Evolutionary conservation across 2,888 invertebrate genomes (phyloP), one percentile per base, ranked within the genome.

Genomic region (Chrysina gloriosa): DNA sequence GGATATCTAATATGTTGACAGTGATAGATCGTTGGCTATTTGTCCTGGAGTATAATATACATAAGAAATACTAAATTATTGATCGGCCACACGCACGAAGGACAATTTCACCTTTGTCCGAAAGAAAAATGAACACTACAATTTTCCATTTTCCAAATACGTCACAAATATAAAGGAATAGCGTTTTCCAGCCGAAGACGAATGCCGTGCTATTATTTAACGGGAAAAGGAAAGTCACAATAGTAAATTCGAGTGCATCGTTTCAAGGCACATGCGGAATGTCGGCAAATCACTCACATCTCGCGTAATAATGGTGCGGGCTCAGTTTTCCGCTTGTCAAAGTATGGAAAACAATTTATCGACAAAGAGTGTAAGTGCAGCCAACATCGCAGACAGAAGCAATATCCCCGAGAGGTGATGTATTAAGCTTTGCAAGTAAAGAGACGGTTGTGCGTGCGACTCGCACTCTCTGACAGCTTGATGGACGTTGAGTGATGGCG

Each of bases 401-500:
- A 70, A 73, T 73, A 72, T 73, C 70, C 71, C 73, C 70, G 66
- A 63, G 71, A 71, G 69, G 72, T 72, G 73, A 73, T 73, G 72
- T 72, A 73, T 73, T 73, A 72, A 72, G 72, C 72, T 68, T 63
- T 69, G 63, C 66, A 70, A 69, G 70, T 69, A 71, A 73, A 70
- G 71, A 69, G 71, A 71, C 70, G 72, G 69, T 71, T 73, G 77
- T 77, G 77, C 76, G 78, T 77, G 77, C 75, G 75, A 76, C 75
- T 74, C 74, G 77, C 76, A 73, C 69, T 52, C 56, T 64, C 72
- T 76, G 78, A 79, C 79, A 77, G 72, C 69, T 76, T 79, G 79
- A 79, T 77, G 76, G 79, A 79, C 79, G 77, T 79, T 79, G 79
- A 79, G 75, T 77, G 79, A 79, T 78, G 76, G 77, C 77, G 77